A percentile compares a stretch with the other conserved stretches of the same genome.
These are phyloP conservation scores for Prenolepis imparis DNA, from an alignment of 2,888 invertebrate species.

Conservation along the genomic window DNA sequence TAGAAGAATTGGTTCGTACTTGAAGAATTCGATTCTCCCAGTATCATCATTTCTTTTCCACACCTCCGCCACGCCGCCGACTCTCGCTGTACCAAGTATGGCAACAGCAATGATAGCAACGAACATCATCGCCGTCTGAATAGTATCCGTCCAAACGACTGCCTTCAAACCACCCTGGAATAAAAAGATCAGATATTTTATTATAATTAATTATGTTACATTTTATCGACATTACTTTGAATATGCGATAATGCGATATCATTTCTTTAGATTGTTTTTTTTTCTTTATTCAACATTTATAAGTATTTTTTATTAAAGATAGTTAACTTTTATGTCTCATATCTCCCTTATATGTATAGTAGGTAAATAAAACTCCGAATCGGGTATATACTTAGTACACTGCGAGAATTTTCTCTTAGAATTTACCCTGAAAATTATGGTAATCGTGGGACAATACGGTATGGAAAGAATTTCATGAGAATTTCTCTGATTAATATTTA, in stretches of 20 bases:
- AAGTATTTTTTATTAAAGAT: not conserved
- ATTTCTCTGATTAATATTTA: too few relatives aligned
- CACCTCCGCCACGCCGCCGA: slow-evolving; percentile 90
- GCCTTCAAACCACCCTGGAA: slow-evolving; percentile 92
- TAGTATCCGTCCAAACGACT: slow-evolving; percentile 93
- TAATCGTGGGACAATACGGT: too few relatives aligned
- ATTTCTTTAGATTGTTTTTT: not conserved
- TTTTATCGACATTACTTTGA: slow-evolving; percentile 1
- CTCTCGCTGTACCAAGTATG: slow-evolving; percentile 89
- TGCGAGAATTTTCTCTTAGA: too few relatives aligned
- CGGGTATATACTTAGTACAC: too few relatives aligned
- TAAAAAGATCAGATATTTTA: slow-evolving; percentile 16
- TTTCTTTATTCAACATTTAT: not conserved
- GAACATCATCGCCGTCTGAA: slow-evolving; percentile 92
- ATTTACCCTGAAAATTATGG: too few relatives aligned
- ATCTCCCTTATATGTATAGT: not conserved
- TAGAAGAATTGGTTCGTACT: slow-evolving; percentile 86
- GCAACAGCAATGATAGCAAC: slow-evolving; percentile 90
- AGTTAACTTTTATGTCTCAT: not conserved
- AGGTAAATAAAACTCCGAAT: not conserved
- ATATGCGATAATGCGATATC: not conserved
- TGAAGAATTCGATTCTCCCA: slow-evolving; percentile 91
- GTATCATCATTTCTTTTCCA: slow-evolving; percentile 89
- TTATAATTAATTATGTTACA: not conserved
- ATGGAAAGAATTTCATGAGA: too few relatives aligned